Percentiles rank a stretch among this genome's conserved stretches.
Conservation (phyloP, 2,888 invertebrate species). For the Heliconius aoede region DNA sequence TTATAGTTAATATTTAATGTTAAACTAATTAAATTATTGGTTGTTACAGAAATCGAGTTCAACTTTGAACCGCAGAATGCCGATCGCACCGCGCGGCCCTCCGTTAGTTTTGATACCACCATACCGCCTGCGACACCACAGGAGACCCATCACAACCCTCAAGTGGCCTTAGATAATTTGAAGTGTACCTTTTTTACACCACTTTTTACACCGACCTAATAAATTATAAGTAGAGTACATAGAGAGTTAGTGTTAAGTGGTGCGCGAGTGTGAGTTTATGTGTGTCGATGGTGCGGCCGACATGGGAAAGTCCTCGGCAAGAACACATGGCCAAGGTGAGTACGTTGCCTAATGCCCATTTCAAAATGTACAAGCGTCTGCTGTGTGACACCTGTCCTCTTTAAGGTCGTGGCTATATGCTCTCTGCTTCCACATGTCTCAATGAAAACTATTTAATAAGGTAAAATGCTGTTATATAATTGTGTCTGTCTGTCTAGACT, state of each 20-base stretch:
- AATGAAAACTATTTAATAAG: too few species aligned
- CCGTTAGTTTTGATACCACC: slow-evolving; percentile 77
- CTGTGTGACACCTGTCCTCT: slow-evolving; percentile 63
- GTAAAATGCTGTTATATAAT: too few species aligned
- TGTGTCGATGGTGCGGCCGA: slow-evolving; percentile 83
- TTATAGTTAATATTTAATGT: background rate
- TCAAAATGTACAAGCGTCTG: slow-evolving; percentile 50
- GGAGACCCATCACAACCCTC: slow-evolving; percentile 75
- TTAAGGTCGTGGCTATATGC: slow-evolving; percentile 37
- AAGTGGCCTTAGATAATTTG: slow-evolving; percentile 81
- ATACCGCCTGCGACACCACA: slow-evolving; percentile 76
- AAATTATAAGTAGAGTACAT: slow-evolving; percentile 75
- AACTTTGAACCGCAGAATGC: slow-evolving; percentile 76
- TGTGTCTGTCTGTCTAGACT: too few species aligned
- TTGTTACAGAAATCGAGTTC: slow-evolving; percentile 53
- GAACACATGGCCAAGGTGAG: slow-evolving; percentile 84
- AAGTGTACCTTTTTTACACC: slow-evolving; percentile 80
- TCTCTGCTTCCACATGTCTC: background rate
- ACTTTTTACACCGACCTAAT: slow-evolving; percentile 79
- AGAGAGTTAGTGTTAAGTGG: slow-evolving; percentile 73
- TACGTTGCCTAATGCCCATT: slow-evolving; percentile 48
- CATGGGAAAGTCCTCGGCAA: slow-evolving; percentile 85
- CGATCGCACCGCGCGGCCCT: slow-evolving; percentile 83
- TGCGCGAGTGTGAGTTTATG: slow-evolving; percentile 71
- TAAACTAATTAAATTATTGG: background rate